A percentile compares a stretch with the other conserved stretches of the same genome.
Evolutionary conservation across 2,888 invertebrate genomes (phyloP).

Genomic region (Zootermopsis nevadensis): DNA sequence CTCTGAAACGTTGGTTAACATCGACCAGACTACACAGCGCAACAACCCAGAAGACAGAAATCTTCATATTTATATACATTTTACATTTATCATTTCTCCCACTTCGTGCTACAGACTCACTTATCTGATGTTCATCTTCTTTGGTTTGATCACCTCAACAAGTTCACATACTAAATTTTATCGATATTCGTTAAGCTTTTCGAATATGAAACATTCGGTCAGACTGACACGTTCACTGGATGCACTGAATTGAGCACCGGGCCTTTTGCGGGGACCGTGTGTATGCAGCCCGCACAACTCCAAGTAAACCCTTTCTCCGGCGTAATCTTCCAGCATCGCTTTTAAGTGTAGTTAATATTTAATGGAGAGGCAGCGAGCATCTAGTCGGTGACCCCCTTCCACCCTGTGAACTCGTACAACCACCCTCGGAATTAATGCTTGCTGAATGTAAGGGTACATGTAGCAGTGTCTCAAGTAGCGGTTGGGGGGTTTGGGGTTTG

Average conservation of each 20-base stretch:
- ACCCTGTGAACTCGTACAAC: conserved; percentile 20
- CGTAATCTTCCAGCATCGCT: conserved; percentile 62
- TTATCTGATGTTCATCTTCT: too few relatives aligned
- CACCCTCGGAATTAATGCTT: conserved; percentile 20
- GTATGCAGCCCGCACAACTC: background rate
- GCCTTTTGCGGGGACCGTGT: background rate
- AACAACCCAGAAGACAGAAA: too few relatives aligned
- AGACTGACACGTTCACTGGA: background rate
- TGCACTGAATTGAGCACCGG: background rate
- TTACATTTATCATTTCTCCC: too few relatives aligned
- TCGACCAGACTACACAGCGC: too few relatives aligned
- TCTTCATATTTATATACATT: too few relatives aligned
- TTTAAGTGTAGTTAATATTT: conserved; percentile 65
- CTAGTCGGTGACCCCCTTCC: conserved; percentile 27
- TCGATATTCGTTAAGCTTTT: background rate
- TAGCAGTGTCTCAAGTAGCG: background rate
- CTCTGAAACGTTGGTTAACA: too few relatives aligned
- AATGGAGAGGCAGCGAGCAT: conserved; percentile 55
- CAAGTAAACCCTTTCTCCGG: conserved; percentile 38
- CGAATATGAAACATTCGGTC: background rate
- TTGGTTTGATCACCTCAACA: too few relatives aligned
- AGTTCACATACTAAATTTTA: too few relatives aligned
- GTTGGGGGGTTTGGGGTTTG: too few relatives aligned
- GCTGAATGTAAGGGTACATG: background rate
- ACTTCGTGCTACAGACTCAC: too few relatives aligned